These are phyloP conservation scores for Coccyzus lansbergi DNA, from an alignment of 2,797 vertebrate species.

Conservation along the genomic window DNA sequence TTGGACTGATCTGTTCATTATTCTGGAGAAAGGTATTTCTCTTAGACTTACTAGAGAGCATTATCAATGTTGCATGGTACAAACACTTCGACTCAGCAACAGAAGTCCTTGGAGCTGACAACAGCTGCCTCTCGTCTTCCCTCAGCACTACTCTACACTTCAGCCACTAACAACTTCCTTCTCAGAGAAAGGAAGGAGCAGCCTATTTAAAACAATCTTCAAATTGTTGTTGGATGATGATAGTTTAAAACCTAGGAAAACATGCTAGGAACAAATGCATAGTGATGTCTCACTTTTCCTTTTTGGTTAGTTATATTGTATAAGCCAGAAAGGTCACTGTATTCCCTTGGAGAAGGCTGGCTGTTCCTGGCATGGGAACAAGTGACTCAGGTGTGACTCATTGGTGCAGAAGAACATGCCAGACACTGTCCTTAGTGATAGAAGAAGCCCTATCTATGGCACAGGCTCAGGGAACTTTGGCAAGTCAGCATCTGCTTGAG, in stretches of 20 bases:
- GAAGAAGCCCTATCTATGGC: background rate
- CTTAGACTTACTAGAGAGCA: slow-evolving; percentile 6
- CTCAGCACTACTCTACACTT: background rate
- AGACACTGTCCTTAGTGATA: background rate
- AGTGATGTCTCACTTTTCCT: slow-evolving; percentile 52
- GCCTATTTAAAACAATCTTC: background rate
- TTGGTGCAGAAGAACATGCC: slow-evolving; percentile 26
- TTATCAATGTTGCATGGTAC: background rate
- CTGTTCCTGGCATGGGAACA: slow-evolving; percentile 68
- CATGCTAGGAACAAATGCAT: slow-evolving; percentile 2
- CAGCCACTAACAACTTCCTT: background rate
- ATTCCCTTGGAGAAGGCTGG: slow-evolving; percentile 45
- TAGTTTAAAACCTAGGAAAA: background rate
- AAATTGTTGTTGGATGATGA: background rate
- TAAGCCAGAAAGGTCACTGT: slow-evolving; percentile 26
- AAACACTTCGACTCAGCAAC: background rate
- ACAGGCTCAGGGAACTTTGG: background rate
- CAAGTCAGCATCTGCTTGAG: background rate
- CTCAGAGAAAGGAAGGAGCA: background rate
- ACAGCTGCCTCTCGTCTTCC: slow-evolving; percentile 25
- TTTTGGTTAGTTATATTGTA: slow-evolving; percentile 54
- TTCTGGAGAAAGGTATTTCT: background rate
- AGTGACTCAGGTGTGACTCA: slow-evolving; percentile 64
- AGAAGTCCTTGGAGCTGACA: background rate
- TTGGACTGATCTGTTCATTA: background rate